These are phyloP conservation scores for Umimayanthus kanabou DNA, from an alignment of 92 coral and sea anemone species.

Conservation along the genomic window DNA sequence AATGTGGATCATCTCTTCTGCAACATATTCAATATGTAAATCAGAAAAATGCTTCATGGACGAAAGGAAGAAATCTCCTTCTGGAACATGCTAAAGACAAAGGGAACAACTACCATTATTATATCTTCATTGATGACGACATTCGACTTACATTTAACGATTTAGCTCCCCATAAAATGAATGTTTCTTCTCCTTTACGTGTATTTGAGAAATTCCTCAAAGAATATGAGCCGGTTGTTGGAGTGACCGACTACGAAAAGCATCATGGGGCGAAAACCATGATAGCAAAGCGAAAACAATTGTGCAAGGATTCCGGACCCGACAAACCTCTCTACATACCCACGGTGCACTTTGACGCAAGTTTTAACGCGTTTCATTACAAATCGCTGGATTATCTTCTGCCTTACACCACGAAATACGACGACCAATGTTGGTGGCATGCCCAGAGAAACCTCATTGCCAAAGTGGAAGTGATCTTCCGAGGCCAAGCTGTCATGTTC, in stretches of 20 bases:
- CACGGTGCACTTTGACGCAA: constrained; percentile 55
- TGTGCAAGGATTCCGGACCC: background rate
- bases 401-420: constrained; percentile 49
- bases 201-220: background rate
- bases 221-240: constrained; percentile 27
- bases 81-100: background rate
- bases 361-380: constrained; percentile 52
- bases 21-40: constrained; percentile 25
- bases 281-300: background rate
- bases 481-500: constrained; percentile 58
- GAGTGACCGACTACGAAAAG: background rate
- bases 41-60: background rate
- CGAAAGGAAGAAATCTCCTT: constrained; percentile 22
- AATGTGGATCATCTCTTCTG: constrained; percentile 15
- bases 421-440: constrained; percentile 54
- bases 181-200: constrained; percentile 5
- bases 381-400: constrained; percentile 45
- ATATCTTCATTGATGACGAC: constrained; percentile 33
- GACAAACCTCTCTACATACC: constrained; percentile 24
- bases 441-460: constrained; percentile 56
- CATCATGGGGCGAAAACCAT: constrained; percentile 37
- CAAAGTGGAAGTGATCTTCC: constrained; percentile 48
- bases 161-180: background rate
- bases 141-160: constrained; percentile 4
- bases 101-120: constrained; percentile 8